Base-by-base conservation (phyloP, 35 echinoderm and acorn worm genomes). In the Stichopus chloronotus region DNA sequence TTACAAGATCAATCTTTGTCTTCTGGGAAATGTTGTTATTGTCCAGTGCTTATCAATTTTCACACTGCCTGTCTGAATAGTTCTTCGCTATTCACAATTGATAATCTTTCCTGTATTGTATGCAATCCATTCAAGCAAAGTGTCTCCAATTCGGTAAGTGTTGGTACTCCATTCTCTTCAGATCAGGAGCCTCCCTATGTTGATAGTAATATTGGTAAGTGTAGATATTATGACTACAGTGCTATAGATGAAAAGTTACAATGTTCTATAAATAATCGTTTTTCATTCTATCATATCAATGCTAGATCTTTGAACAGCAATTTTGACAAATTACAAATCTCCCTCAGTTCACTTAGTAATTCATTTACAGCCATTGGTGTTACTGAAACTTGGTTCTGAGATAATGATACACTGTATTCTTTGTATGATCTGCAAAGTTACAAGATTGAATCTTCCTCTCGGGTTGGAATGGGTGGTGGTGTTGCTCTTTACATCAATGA, bases 1-100 rank as follows among this genome's bases (percentile, higher is more conserved):
- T 20, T 78, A 78, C 76, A 78, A 78, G 74, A 78, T 78, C 76
- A 78, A 78, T 3, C 1, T 78, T 78, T 21, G 4, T 78, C 12
- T 21, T 78, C n/a, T 78, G 76, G 76, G 12, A 78, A 78, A 78
- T 78, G 76, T 43, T 78, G 76, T 25, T 78, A 5, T 21, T 78
- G 76, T 78, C 12, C 21, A 78, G 20, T 78, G 76, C 76, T 78
- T 21, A 78, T 78, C 76, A 78, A 78, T 78, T 78, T 6, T 23
- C 76, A 78, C 76, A 78, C 76, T 78, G 76, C 12, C 16, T 78
- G 76, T 78, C 76, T 78, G 20, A 78, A 78, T 78, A 78, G 76
- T 12, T 78, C 21, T 78, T 8, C n/a, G 4, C 5, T 78, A 78
- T 78, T 78, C 21, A 22, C 76, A 25, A 25, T 78, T 21, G 72